Evolutionary conservation across 2,888 invertebrate species (phyloP).

Genomic region (Yponomeuta cagnagella): DNA sequence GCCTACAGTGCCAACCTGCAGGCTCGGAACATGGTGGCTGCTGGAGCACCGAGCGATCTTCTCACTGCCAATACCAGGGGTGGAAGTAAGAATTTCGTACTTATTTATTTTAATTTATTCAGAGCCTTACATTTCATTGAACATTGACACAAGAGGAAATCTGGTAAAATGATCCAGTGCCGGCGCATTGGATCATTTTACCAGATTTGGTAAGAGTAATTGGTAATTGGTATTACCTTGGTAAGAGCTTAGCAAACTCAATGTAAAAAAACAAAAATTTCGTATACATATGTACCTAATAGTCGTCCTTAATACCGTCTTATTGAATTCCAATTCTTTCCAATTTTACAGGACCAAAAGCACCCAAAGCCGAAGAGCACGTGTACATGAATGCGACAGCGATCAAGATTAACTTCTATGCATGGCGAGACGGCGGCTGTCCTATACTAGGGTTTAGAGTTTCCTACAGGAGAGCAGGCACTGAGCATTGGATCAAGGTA

Average conservation of each 20-base stretch:
- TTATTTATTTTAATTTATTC: background rate
- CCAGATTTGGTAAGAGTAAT: no score
- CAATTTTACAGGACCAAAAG: slow-evolving; percentile 75
- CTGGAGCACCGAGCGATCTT: slow-evolving; percentile 80
- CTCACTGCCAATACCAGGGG: slow-evolving; percentile 85
- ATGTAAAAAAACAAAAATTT: no score
- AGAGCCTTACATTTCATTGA: background rate
- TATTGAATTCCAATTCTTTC: background rate
- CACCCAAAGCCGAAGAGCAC: slow-evolving; percentile 82
- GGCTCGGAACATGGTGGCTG: slow-evolving; percentile 85
- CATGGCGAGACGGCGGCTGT: slow-evolving; percentile 89
- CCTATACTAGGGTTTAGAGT: slow-evolving; percentile 84
- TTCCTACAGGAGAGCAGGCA: slow-evolving; percentile 78
- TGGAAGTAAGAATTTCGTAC: slow-evolving; percentile 66
- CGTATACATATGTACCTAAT: no score
- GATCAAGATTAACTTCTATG: slow-evolving; percentile 82
- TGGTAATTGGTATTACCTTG: no score
- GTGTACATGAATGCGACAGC: slow-evolving; percentile 85
- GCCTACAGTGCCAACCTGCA: slow-evolving; percentile 84
- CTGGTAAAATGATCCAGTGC: background rate
- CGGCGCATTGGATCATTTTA: no score
- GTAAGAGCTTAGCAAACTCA: no score
- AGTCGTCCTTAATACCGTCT: no score
- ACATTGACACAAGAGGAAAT: background rate
- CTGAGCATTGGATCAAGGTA: slow-evolving; percentile 69